A percentile compares a stretch with the other conserved stretches of the same genome.
Evolutionary conservation across 2,888 invertebrate species (phyloP).

Genomic region (Ormyrus rosae): DNA sequence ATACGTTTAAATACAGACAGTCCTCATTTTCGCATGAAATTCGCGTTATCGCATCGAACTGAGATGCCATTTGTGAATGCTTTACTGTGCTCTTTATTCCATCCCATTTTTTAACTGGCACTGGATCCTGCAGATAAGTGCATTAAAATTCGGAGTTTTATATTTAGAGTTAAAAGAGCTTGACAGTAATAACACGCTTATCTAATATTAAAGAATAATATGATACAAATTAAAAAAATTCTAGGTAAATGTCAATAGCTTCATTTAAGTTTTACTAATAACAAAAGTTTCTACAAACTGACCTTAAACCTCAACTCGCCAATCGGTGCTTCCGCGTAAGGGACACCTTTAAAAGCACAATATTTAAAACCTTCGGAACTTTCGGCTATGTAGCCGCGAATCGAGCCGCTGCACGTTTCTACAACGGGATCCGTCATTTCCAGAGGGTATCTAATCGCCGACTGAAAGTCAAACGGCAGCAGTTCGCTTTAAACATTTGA

Average conservation of each 20-base stretch:
- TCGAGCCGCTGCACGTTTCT: background rate
- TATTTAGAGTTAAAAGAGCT: background rate
- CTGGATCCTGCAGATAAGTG: conserved; percentile 58
- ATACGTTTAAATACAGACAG: conserved; percentile 56
- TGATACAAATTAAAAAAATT: too few relatives aligned
- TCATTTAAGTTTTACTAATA: too few relatives aligned
- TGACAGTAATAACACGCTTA: too few relatives aligned
- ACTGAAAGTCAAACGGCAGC: too few relatives aligned
- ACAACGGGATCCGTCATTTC: conserved; percentile 9
- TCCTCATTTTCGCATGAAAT: conserved; percentile 41
- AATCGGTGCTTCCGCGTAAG: conserved; percentile 36
- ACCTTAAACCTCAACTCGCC: conserved; percentile 40
- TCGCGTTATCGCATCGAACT: conserved; percentile 60
- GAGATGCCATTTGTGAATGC: conserved; percentile 63
- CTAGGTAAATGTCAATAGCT: too few relatives aligned
- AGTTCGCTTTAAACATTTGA: too few relatives aligned
- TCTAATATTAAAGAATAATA: too few relatives aligned
- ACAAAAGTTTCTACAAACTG: background rate
- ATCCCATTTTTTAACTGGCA: conserved; percentile 66
- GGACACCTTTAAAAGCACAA: conserved; percentile 33
- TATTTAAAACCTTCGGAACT: conserved; percentile 9
- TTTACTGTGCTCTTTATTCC: conserved; percentile 68
- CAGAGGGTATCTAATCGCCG: too few relatives aligned
- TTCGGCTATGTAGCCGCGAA: conserved; percentile 12
- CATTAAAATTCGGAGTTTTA: background rate